These are phyloP conservation scores for Noctilio leporinus DNA, from an alignment of 2,113 vertebrate genomes.

Conservation along the genomic window DNA sequence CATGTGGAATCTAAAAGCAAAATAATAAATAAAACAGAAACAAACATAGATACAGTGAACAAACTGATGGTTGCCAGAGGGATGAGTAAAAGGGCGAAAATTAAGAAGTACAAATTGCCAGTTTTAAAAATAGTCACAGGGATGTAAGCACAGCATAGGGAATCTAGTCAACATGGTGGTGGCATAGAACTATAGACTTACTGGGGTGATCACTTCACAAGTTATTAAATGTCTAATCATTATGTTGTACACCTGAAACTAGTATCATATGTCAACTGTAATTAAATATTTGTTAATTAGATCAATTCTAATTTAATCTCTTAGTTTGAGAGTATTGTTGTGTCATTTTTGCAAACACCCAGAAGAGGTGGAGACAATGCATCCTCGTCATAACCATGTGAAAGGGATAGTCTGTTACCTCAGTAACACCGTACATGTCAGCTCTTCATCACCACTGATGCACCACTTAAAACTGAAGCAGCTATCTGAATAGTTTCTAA, in stretches of 20 bases:
- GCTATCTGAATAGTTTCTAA: background rate
- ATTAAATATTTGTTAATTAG: background rate
- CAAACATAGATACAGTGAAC: background rate
- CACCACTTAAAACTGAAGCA: background rate
- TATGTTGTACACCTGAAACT: background rate
- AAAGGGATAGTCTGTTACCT: background rate
- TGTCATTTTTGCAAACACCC: background rate
- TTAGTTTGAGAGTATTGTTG: background rate
- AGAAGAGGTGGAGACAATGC: background rate
- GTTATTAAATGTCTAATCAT: background rate
- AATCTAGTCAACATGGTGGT: background rate
- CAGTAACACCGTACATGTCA: accelerated
- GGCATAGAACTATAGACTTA: background rate
- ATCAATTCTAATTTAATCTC: background rate
- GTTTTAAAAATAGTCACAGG: background rate
- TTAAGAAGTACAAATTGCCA: background rate
- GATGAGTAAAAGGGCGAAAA: background rate
- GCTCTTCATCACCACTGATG: accelerated
- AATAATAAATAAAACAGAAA: background rate
- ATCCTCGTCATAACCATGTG: background rate
- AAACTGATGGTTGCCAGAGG: background rate
- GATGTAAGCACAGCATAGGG: background rate
- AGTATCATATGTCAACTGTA: background rate
- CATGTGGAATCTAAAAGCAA: background rate
- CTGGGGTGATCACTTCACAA: background rate